A percentile compares a stretch with the other conserved stretches of the same genome.
phyloP scores from a whole-genome alignment of 2,888 invertebrate genomes.

The Cylloceria caligata region DNA sequence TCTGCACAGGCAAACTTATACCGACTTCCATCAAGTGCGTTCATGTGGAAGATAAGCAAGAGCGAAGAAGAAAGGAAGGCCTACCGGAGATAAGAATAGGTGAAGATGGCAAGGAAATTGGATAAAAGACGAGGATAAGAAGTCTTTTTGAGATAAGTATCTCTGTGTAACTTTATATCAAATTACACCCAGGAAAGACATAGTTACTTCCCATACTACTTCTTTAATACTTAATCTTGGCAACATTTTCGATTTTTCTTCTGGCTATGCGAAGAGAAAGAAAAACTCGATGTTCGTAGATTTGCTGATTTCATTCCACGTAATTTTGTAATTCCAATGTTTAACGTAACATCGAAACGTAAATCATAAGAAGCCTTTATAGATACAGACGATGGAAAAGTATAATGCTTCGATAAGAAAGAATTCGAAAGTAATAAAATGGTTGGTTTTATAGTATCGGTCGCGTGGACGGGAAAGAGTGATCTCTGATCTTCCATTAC shows the following conservation, averaged over 20 bases:
- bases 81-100: conserved; percentile 53
- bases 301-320: not conserved
- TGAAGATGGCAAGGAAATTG: conserved; percentile 29
- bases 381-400: not conserved
- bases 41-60: conserved; percentile 58
- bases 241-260: not conserved
- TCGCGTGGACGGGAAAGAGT: conserved; percentile 26
- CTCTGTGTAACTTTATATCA: conserved; percentile 47
- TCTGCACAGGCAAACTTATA: conserved; percentile 24
- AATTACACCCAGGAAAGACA: conserved; percentile 28
- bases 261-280: not conserved
- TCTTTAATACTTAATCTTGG: not conserved
- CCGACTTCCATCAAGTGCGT: conserved; percentile 45
- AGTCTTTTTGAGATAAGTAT: conserved; percentile 50
- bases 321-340: not conserved
- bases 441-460: conserved; percentile 2
- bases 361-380: not conserved
- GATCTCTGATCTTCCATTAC: conserved; percentile 24
- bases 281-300: not conserved
- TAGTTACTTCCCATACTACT: not conserved
- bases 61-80: not conserved
- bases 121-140: conserved; percentile 13
- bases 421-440: conserved; percentile 8
- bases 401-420: not conserved
- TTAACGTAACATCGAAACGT: no score